Percentiles rank a stretch among this genome's conserved stretches.
Evolutionary conservation across 1,140 invertebrate species (phyloP).

Genomic region (Ceratina calcarata): DNA sequence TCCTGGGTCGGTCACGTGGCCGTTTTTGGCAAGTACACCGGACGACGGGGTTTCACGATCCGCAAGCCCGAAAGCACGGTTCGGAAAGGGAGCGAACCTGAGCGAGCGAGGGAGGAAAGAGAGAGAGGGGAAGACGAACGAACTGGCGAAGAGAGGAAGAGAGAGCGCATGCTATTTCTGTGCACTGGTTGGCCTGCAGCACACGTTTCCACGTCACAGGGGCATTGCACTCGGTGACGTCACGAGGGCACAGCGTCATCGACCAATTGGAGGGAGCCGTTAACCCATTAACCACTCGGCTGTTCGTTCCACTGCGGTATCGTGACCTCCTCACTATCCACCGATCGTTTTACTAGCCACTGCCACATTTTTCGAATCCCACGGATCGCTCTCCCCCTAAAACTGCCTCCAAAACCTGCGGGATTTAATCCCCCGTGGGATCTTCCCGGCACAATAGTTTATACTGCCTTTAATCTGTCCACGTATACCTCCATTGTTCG

Average conservation of each 20-base stretch:
- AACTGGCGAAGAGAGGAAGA: conserved; percentile 56
- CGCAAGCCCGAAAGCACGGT: conserved; percentile 49
- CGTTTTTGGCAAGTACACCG: conserved; percentile 58
- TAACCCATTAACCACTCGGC: conserved; percentile 75
- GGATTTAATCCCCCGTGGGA: too few relatives aligned
- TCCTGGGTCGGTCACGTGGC: conserved; percentile 49
- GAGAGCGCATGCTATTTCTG: conserved; percentile 71
- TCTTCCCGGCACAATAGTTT: too few relatives aligned
- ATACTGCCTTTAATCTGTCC: too few relatives aligned
- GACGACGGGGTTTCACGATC: conserved; percentile 36
- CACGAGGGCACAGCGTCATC: conserved; percentile 76
- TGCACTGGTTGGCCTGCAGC: conserved; percentile 64
- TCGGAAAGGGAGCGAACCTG: conserved; percentile 51
- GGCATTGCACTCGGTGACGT: conserved; percentile 78
- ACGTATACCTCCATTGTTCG: too few relatives aligned
- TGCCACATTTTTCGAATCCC: conserved; percentile 22
- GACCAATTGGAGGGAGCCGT: conserved; percentile 77
- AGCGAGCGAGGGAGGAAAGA: conserved; percentile 24
- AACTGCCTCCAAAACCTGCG: too few relatives aligned
- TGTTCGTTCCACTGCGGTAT: conserved; percentile 59
- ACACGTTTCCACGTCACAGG: conserved; percentile 73
- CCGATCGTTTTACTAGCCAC: conserved; percentile 42
- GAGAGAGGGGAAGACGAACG: conserved; percentile 39
- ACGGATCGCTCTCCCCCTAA: neutral
- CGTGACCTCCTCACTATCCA: conserved; percentile 64